Evolutionary conservation across 2,888 invertebrate species (phyloP).

Genomic region (Auanema freiburgensis): DNA sequence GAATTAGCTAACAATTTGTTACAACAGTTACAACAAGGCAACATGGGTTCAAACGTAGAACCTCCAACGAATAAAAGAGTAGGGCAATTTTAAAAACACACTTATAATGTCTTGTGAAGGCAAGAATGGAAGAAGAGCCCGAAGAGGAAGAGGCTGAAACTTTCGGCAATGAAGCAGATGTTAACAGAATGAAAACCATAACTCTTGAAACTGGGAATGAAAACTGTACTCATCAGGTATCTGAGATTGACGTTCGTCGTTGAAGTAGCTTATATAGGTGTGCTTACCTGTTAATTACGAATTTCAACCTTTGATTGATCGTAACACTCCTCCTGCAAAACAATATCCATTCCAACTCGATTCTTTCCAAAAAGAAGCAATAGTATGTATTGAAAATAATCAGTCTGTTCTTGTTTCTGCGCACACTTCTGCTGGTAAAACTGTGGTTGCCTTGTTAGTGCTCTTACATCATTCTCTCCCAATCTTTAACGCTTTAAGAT

Average conservation of each 20-base stretch:
- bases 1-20: too few species aligned
- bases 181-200: slow-evolving; percentile 78
- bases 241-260: too few species aligned
- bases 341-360: slow-evolving; percentile 91
- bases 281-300: slow-evolving; percentile 86
- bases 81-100: not conserved
- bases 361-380: slow-evolving; percentile 82
- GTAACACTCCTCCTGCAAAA: slow-evolving; percentile 79
- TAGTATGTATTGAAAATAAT: slow-evolving; percentile 86
- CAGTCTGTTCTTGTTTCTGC: slow-evolving; percentile 98
- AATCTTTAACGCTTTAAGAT: slow-evolving; percentile 66
- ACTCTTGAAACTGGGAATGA: slow-evolving; percentile 83
- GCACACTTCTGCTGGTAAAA: slow-evolving; percentile 99
- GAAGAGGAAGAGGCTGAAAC: not conserved
- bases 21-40: too few species aligned
- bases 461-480: not conserved
- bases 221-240: slow-evolving; percentile 93
- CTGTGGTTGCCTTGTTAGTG: slow-evolving; percentile 91
- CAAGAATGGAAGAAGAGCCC: not conserved
- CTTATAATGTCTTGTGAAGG: not conserved
- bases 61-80: not conserved
- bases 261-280: slow-evolving; percentile 62
- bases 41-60: too few species aligned
- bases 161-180: not conserved
- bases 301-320: slow-evolving; percentile 72